These are phyloP conservation scores for Acanthochromis polyacanthus DNA, from an alignment of 2,113 vertebrate species.

Conservation along the genomic window DNA sequence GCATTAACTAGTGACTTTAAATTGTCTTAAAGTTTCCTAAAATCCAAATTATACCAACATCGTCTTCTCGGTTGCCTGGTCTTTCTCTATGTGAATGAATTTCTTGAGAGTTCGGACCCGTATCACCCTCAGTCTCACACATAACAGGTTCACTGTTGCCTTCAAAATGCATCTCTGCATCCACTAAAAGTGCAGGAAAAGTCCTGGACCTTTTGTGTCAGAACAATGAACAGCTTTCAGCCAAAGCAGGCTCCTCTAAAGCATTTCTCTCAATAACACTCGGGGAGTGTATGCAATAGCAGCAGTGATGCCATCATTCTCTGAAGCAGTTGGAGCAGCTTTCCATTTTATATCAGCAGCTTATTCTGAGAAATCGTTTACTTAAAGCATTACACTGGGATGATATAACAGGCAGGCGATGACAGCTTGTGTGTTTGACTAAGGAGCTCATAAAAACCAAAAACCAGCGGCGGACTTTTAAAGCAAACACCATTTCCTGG, in stretches of 20 bases:
- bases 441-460: slow-evolving; percentile 42
- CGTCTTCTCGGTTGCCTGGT: no score
- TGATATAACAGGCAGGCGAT: slow-evolving; percentile 46
- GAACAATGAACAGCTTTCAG: slow-evolving; percentile 47
- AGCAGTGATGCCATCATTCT: slow-evolving; percentile 55
- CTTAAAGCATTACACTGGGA: slow-evolving; percentile 55
- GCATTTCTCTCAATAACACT: slow-evolving; percentile 20
- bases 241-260: slow-evolving; percentile 35
- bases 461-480: slow-evolving; percentile 28
- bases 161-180: neutral
- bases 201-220: neutral
- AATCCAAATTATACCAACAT: no score
- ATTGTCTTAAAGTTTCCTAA: no score
- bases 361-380: slow-evolving; percentile 64
- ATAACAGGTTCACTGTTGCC: neutral
- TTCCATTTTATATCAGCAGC: slow-evolving; percentile 56
- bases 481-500: slow-evolving; percentile 49
- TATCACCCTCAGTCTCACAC: neutral
- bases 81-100: no score
- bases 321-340: slow-evolving; percentile 44
- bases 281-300: slow-evolving; percentile 39
- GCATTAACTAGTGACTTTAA: no score
- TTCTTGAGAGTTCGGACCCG: neutral
- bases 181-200: slow-evolving; percentile 14
- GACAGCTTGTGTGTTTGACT: slow-evolving; percentile 56